These are phyloP conservation scores for Aplysina aerophoba DNA, from an alignment of 37 sponge, comb jelly and placozoan genomes.

Conservation along the genomic window DNA sequence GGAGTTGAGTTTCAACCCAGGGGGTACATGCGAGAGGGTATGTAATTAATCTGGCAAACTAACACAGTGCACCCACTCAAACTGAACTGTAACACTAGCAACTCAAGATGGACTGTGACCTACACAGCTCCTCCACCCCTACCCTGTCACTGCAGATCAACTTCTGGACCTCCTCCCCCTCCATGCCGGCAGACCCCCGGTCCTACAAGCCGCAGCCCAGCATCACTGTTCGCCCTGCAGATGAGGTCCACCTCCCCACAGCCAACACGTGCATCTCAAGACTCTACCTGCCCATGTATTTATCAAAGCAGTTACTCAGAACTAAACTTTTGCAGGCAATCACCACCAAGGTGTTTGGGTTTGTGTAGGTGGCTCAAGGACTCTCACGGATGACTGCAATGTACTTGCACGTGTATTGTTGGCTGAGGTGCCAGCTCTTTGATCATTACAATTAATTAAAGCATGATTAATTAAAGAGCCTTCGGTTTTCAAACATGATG, in stretches of 20 bases:
- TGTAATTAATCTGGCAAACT: not conserved
- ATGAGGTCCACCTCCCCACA: conserved; percentile 94
- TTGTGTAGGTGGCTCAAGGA: conserved; percentile 63
- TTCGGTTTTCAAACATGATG: too few species aligned
- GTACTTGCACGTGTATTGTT: too few species aligned
- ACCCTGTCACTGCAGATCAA: conserved; percentile 67
- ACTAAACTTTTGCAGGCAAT: conserved; percentile 88
- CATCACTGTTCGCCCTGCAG: conserved; percentile 88
- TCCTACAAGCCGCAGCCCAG: conserved; percentile 94
- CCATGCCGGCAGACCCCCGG: conserved; percentile 85
- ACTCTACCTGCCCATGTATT: conserved; percentile 93
- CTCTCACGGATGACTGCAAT: too few species aligned
- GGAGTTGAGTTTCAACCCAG: too few species aligned
- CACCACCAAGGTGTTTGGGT: conserved; percentile 95
- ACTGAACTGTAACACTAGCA: too few species aligned
- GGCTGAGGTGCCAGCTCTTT: too few species aligned
- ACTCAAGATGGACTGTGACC: too few species aligned
- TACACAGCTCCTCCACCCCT: too few species aligned
- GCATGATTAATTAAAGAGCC: too few species aligned
- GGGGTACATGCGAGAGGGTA: not conserved
- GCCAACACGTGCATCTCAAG: conserved; percentile 99
- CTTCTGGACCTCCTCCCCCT: conserved; percentile 97
- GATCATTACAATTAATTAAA: too few species aligned
- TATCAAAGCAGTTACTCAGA: conserved; percentile 69
- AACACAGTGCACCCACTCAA: too few species aligned